Evolutionary conservation across 2,113 vertebrate genomes (phyloP).

Genomic region (Tragelaphus imberbis): DNA sequence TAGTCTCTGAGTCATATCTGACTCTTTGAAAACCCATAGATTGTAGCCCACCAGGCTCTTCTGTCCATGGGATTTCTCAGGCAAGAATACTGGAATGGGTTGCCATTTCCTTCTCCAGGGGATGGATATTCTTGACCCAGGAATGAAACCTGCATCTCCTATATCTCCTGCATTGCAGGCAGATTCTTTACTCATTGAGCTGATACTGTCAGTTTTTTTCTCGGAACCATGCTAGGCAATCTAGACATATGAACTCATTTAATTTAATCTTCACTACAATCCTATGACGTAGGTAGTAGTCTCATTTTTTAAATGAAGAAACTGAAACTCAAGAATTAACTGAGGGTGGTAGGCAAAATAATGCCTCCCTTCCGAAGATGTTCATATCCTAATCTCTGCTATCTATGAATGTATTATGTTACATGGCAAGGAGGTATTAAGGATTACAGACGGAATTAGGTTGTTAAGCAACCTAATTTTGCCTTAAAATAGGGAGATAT

Average conservation of each 20-base stretch:
- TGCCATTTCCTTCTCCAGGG: not conserved
- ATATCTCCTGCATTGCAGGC: not conserved
- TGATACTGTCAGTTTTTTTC: not conserved
- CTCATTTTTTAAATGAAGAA: not conserved
- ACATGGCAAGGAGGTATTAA: not conserved
- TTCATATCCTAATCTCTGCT: not conserved
- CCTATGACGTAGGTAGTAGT: not conserved
- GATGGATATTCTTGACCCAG: not conserved
- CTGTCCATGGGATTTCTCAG: not conserved
- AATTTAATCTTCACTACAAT: not conserved
- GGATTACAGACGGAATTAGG: not conserved
- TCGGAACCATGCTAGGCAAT: not conserved
- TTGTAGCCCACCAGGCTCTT: not conserved
- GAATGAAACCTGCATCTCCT: not conserved
- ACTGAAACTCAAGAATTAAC: not conserved
- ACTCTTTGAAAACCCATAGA: not conserved
- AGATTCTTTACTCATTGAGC: not conserved
- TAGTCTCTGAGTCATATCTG: not conserved
- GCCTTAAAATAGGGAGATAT: not conserved
- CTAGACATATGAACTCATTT: not conserved
- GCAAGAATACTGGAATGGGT: not conserved
- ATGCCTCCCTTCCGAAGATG: not conserved
- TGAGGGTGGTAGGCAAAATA: not conserved
- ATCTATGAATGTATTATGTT: not conserved
- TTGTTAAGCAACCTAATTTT: not conserved